Evolutionary conservation across 2,797 vertebrate species (phyloP), one percentile per base, ranked within the genome.

Genomic region (Astyanax mexicanus): DNA sequence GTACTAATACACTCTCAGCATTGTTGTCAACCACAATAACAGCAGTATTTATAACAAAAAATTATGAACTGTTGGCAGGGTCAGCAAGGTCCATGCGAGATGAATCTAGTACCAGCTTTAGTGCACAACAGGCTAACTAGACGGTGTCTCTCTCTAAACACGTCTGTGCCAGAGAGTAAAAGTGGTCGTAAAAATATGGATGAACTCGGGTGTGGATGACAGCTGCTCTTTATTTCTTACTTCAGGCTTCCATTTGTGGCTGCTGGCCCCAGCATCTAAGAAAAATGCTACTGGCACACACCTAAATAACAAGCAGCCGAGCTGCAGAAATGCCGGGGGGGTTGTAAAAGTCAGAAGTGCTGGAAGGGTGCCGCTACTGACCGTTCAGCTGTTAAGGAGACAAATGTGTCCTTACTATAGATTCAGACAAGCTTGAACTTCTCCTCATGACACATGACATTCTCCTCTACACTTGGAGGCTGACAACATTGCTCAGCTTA

Each of bases 371-470:
- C 69, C 72, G 57, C 74, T 6, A 25, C 69, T 71, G 78, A 79
- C 52, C 54, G 72, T 64, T 75, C 89, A 89, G 88, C 87, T 86
- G 88, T 88, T 81, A 15, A 3, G 67, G 52, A 76, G 64, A 84
- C 86, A 86, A 88, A 87, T 87, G 86, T 58, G 61, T 69, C 32
- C 82, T 78, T 78, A 82, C 81, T 84, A 57, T 77, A 87, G 74
- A 12, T 80, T 55, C 62, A 73, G 74, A 74, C 77, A 69, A 67
- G 62, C 60, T 75, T 67, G 69, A 81, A 80, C 57, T 32, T 72
- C 61, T 83, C 57, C 42, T 58, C 70, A 37, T 72, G 19, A 74
- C 80, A 70, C 29, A 74, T 57, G 47, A n/a, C 61, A 37, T 66
- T 29, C 65, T 64, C 71, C 61, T 44, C 42, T 42, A 27, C 68